These are phyloP conservation scores for Brachyistius frenatus DNA, from an alignment of 2,113 vertebrate species.

Conservation along the genomic window DNA sequence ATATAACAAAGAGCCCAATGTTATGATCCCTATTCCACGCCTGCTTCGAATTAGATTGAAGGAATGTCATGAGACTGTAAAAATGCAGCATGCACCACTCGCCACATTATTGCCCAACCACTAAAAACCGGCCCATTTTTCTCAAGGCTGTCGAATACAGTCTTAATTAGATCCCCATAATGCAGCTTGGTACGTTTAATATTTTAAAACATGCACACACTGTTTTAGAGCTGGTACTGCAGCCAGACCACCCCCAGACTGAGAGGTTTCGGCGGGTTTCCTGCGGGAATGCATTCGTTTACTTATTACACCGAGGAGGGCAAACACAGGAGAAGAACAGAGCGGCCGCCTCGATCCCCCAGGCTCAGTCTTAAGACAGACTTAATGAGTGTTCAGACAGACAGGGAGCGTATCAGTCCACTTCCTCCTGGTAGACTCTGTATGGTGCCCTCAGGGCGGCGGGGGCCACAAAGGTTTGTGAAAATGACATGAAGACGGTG, in stretches of 20 bases:
- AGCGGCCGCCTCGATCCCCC: slow-evolving; percentile 37
- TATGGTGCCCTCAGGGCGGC: slow-evolving; percentile 15
- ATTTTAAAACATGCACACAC: slow-evolving; percentile 39
- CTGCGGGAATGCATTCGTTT: slow-evolving; percentile 58
- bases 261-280: slow-evolving; percentile 59
- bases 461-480: slow-evolving; percentile 36
- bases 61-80: slow-evolving; percentile 83
- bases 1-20: slow-evolving; percentile 79
- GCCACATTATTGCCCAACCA: slow-evolving; percentile 71
- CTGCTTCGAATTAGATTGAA: slow-evolving; percentile 83
- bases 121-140: slow-evolving; percentile 65
- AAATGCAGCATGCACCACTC: slow-evolving; percentile 72
- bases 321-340: slow-evolving; percentile 39
- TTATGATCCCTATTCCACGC: slow-evolving; percentile 66
- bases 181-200: slow-evolving; percentile 36
- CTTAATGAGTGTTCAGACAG: slow-evolving; percentile 66
- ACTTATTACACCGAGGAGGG: slow-evolving; percentile 58
- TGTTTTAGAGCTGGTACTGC: slow-evolving; percentile 29
- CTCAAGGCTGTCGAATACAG: slow-evolving; percentile 60
- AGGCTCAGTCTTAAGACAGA: slow-evolving; percentile 54
- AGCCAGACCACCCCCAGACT: slow-evolving; percentile 67
- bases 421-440: slow-evolving; percentile 55
- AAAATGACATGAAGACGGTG: slow-evolving; percentile 57
- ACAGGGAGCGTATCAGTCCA: slow-evolving; percentile 52
- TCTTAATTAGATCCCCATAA: slow-evolving; percentile 71